phyloP scores from a whole-genome alignment of 2,797 vertebrate genomes.

The Crocidura indochinensis region DNA sequence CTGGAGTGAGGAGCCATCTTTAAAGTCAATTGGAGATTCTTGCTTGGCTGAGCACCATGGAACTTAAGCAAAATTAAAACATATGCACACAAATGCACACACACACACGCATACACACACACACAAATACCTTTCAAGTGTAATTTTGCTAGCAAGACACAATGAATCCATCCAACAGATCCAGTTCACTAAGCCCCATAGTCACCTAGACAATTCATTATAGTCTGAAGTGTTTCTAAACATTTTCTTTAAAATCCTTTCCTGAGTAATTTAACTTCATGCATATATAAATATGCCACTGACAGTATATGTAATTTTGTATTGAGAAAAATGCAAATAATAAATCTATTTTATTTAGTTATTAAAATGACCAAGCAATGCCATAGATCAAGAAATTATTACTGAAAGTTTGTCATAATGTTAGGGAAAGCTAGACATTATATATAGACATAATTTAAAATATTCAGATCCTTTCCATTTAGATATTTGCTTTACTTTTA shows the following conservation, averaged over 20 bases:
- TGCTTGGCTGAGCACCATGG: slow-evolving; percentile 81
- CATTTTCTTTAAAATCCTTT: slow-evolving; percentile 35
- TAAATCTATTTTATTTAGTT: background rate
- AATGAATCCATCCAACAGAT: slow-evolving; percentile 43
- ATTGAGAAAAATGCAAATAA: slow-evolving; percentile 54
- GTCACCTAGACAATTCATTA: background rate
- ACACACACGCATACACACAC: too few relatives aligned
- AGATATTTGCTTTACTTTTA: background rate
- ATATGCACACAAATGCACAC: too few relatives aligned
- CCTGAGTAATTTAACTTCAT: slow-evolving; percentile 21
- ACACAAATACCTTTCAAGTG: slow-evolving; percentile 54
- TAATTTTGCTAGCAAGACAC: slow-evolving; percentile 68
- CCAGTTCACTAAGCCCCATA: slow-evolving; percentile 24
- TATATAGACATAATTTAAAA: background rate
- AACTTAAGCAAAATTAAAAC: slow-evolving; percentile 82
- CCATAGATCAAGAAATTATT: slow-evolving; percentile 32
- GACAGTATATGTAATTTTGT: slow-evolving; percentile 7
- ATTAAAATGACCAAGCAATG: background rate
- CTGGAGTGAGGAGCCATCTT: slow-evolving; percentile 78
- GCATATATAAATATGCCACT: slow-evolving; percentile 17
- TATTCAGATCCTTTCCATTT: slow-evolving; percentile 7
- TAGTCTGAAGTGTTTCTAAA: slow-evolving; percentile 18
- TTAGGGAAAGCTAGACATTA: background rate
- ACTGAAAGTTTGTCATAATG: background rate
- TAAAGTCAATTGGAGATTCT: slow-evolving; percentile 79